These are phyloP conservation scores for Hyles lineata DNA, from an alignment of 2,888 invertebrate species.

Conservation along the genomic window DNA sequence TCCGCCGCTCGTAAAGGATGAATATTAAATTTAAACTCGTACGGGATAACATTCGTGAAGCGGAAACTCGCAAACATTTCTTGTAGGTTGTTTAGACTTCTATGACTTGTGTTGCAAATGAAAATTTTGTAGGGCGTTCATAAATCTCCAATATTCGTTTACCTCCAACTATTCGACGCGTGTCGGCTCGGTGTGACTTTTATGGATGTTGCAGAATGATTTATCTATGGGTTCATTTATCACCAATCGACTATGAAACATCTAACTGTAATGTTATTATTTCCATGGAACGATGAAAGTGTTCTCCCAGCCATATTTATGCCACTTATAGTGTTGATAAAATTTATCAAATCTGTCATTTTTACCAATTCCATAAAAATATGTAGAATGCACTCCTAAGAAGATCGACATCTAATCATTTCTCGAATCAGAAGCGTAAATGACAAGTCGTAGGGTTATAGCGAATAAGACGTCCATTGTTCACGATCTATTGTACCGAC, in stretches of 20 bases:
- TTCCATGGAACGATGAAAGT: no score
- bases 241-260: no score
- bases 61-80: neutral
- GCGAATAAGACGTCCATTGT: constrained; percentile 39
- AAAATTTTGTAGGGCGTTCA: neutral
- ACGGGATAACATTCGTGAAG: neutral
- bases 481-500: constrained; percentile 36
- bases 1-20: neutral
- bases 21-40: constrained; percentile 2
- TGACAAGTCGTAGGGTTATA: constrained; percentile 29
- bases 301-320: no score
- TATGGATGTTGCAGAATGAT: no score
- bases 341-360: no score
- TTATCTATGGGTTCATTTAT: no score
- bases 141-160: neutral
- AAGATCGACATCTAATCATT: neutral
- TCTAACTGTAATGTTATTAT: no score
- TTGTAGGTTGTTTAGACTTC: neutral
- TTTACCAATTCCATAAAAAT: no score
- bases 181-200: no score
- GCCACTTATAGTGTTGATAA: no score
- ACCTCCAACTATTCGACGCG: no score
- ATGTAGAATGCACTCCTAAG: neutral
- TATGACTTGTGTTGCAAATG: neutral
- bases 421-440: neutral